phyloP scores from a whole-genome alignment of 2,888 invertebrate species.

The Harpagoxenus sublaevis region DNA sequence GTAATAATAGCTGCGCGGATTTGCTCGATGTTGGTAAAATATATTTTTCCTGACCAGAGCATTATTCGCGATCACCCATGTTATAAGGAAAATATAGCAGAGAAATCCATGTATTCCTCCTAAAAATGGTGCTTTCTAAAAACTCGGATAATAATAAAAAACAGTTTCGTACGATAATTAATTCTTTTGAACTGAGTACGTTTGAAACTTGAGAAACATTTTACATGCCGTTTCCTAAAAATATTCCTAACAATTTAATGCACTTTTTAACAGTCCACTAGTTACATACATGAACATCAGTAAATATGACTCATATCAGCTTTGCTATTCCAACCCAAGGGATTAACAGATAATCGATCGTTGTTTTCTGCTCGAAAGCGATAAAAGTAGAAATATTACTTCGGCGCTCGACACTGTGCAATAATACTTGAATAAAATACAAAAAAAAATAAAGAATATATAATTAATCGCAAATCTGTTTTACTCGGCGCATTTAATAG shows the following conservation, averaged over 20 bases:
- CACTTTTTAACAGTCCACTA: neutral
- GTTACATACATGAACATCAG: neutral
- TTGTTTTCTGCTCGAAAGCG: conserved; percentile 6
- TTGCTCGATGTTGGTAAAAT: conserved; percentile 57
- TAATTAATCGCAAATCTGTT: neutral
- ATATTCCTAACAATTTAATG: conserved; percentile 16
- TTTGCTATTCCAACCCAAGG: neutral
- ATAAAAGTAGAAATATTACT: conserved; percentile 31
- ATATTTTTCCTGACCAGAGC: conserved; percentile 11
- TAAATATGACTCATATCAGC: conserved; percentile 24
- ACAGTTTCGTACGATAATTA: neutral
- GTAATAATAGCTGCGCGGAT: conserved; percentile 63
- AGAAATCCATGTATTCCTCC: neutral
- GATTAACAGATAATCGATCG: conserved; percentile 41
- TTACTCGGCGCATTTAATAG: neutral
- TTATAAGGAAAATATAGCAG: neutral
- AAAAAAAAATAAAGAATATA: neutral
- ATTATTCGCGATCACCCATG: conserved; percentile 33
- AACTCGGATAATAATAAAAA: neutral
- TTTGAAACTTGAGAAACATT: neutral
- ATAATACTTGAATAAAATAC: neutral
- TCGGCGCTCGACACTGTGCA: neutral
- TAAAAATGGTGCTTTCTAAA: neutral
- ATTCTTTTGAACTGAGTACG: neutral
- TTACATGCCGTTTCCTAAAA: neutral